phyloP scores from a whole-genome alignment of 2,113 vertebrate species.

The Triplophysa dalaica region DNA sequence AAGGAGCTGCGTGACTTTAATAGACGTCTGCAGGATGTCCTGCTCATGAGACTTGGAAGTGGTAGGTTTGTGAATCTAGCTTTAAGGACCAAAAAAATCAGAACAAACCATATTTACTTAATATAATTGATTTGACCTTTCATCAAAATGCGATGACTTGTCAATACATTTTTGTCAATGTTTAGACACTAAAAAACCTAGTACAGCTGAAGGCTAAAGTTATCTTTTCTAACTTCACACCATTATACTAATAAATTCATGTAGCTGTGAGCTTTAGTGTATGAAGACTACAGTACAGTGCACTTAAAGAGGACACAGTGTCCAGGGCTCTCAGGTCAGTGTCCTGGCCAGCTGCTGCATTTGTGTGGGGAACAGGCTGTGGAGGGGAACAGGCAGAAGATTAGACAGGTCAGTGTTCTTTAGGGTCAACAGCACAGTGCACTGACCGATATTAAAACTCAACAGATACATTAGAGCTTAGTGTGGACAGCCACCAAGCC shows the following conservation, averaged over 20 bases:
- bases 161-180: too few relatives aligned
- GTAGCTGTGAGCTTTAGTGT: background rate
- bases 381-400: conserved; percentile 63
- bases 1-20: conserved; percentile 99
- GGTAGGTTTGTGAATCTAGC: conserved; percentile 74
- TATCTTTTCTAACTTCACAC: background rate
- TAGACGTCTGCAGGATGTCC: conserved; percentile 94
- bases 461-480: conserved; percentile 72
- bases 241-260: background rate
- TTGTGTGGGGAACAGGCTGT: conserved; percentile 50
- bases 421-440: conserved; percentile 59
- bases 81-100: too few relatives aligned
- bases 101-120: too few relatives aligned
- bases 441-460: conserved; percentile 73
- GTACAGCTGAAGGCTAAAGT: background rate
- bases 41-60: conserved; percentile 94
- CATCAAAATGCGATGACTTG: too few relatives aligned
- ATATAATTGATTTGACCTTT: too few relatives aligned
- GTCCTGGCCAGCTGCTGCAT: conserved; percentile 56
- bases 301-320: conserved; percentile 46
- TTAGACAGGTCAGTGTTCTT: conserved; percentile 66
- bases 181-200: too few relatives aligned
- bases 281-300: conserved; percentile 14
- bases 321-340: conserved; percentile 29
- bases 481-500: conserved; percentile 66